phyloP scores from a whole-genome alignment of 1,140 invertebrate species.

The Neodiprion virginianus region DNA sequence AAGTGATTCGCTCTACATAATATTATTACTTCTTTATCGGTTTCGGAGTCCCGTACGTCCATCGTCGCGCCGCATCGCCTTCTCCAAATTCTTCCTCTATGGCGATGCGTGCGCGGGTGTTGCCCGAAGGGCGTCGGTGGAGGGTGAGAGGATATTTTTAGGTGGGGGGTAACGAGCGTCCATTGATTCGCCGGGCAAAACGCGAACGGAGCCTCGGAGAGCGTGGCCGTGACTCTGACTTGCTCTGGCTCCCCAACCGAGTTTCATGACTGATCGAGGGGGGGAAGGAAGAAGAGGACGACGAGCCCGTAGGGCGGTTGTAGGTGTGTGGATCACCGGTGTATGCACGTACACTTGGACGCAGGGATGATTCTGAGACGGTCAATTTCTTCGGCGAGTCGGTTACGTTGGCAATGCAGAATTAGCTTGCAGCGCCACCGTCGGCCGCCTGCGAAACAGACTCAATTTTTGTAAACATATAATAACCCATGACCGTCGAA shows the following conservation, averaged over 20 bases:
- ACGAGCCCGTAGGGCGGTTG: background rate
- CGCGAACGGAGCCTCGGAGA: background rate
- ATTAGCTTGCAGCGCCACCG: too few relatives aligned
- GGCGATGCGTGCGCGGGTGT: conserved; percentile 3
- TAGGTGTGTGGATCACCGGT: background rate
- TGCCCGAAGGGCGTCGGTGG: background rate
- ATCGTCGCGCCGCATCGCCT: too few relatives aligned
- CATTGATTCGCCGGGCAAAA: background rate
- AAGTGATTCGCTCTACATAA: too few relatives aligned
- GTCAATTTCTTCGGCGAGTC: too few relatives aligned
- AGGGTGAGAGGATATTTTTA: background rate
- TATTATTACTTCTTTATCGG: too few relatives aligned
- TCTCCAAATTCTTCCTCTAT: background rate
- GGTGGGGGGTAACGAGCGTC: conserved; percentile 4
- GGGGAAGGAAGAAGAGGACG: background rate
- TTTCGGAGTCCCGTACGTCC: too few relatives aligned
- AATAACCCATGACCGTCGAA: too few relatives aligned
- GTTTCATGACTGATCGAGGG: background rate
- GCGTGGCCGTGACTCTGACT: background rate
- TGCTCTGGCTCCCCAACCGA: too few relatives aligned
- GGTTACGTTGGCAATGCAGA: too few relatives aligned
- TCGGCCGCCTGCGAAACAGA: too few relatives aligned
- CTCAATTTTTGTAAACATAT: too few relatives aligned
- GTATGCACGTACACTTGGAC: background rate
- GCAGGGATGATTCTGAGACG: too few relatives aligned